Conservation (phyloP, 2,888 invertebrate genomes). For the Myathropa florea region DNA sequence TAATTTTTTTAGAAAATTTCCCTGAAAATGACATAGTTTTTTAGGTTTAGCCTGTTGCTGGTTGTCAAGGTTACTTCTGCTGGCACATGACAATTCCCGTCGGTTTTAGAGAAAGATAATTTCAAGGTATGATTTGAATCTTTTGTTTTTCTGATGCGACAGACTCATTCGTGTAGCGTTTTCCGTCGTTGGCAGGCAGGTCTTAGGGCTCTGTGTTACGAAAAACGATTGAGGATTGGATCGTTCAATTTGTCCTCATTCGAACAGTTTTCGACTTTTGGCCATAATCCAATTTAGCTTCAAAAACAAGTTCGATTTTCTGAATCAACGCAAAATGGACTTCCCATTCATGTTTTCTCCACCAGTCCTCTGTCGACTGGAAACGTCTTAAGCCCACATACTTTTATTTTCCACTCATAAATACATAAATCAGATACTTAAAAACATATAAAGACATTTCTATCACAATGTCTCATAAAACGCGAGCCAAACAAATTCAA, state of each 20-base stretch:
- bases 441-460: slow-evolving; percentile 49
- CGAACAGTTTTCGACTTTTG: background rate
- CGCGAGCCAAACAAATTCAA: background rate
- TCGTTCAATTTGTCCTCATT: too few relatives aligned
- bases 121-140: too few relatives aligned
- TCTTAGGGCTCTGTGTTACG: too few relatives aligned
- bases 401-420: background rate
- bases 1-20: background rate
- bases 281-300: background rate
- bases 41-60: background rate
- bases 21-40: background rate
- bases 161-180: too few relatives aligned
- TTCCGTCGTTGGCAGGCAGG: too few relatives aligned
- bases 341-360: background rate
- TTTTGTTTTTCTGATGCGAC: too few relatives aligned
- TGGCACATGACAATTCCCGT: background rate
- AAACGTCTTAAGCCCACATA: background rate
- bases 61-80: background rate
- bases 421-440: slow-evolving; percentile 27
- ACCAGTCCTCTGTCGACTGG: too few relatives aligned
- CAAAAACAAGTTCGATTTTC: background rate
- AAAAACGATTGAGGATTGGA: too few relatives aligned
- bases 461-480: slow-evolving; percentile 16
- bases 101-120: too few relatives aligned
- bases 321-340: too few relatives aligned